Conservation (phyloP, 2,888 invertebrate species). For the Drosophila aldrichi region DNA sequence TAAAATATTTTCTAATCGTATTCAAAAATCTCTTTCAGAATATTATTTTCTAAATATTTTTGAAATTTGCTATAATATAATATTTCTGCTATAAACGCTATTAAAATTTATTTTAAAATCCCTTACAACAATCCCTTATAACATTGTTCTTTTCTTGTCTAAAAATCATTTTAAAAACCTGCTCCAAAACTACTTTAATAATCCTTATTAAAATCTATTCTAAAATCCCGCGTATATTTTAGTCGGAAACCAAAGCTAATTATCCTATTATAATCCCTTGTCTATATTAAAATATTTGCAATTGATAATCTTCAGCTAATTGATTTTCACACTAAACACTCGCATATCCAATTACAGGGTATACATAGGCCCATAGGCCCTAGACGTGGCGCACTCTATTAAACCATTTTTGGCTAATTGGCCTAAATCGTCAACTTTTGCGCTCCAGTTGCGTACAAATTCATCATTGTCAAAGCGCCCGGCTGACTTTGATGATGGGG, state of each 20-base stretch:
- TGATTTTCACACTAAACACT: neutral
- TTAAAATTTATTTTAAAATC: neutral
- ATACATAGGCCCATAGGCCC: neutral
- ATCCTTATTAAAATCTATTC: too few relatives aligned
- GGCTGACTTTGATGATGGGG: neutral
- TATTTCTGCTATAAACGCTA: neutral
- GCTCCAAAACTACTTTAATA: too few relatives aligned
- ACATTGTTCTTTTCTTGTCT: too few relatives aligned
- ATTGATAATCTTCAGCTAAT: neutral
- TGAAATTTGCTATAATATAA: too few relatives aligned
- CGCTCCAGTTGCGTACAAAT: slow-evolving; percentile 53
- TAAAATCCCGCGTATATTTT: too few relatives aligned
- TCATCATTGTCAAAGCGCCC: slow-evolving; percentile 54
- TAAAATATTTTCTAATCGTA: neutral
- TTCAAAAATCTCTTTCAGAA: too few relatives aligned
- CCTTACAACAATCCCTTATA: too few relatives aligned
- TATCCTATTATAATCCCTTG: too few relatives aligned
- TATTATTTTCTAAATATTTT: neutral
- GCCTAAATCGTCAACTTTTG: slow-evolving; percentile 57
- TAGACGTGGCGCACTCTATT: slow-evolving; percentile 2
- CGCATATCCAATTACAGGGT: slow-evolving; percentile 9
- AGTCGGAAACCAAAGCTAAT: too few relatives aligned
- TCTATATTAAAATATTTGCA: neutral
- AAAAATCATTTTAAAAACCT: too few relatives aligned
- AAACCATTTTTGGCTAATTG: slow-evolving; percentile 52